Conservation (phyloP, 2,888 invertebrate genomes). For the Junonia oenone region DNA sequence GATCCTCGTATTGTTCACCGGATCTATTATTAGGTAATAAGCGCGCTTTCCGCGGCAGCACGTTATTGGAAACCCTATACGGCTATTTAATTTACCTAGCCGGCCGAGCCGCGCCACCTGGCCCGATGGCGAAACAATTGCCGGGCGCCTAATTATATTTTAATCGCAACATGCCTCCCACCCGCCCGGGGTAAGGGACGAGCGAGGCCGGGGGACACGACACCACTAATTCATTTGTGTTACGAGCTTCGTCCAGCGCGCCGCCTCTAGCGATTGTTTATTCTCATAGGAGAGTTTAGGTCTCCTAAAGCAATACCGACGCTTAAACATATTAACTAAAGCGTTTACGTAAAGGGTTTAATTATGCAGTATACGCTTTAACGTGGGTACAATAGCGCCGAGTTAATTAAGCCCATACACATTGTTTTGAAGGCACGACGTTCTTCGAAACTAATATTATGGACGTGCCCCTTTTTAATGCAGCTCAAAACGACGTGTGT, state of each 20-base stretch:
- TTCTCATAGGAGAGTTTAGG: slow-evolving; percentile 77
- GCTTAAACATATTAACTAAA: slow-evolving; percentile 74
- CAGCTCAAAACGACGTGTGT: slow-evolving; percentile 34
- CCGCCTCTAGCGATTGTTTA: slow-evolving; percentile 63
- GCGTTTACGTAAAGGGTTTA: slow-evolving; percentile 73
- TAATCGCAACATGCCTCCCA: slow-evolving; percentile 59
- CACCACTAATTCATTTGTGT: slow-evolving; percentile 73
- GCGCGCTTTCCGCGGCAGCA: slow-evolving; percentile 56
- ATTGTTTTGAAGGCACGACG: slow-evolving; percentile 63
- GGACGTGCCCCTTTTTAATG: slow-evolving; percentile 58
- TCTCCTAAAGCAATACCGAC: slow-evolving; percentile 72
- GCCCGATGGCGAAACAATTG: slow-evolving; percentile 76
- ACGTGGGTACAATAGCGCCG: slow-evolving; percentile 61
- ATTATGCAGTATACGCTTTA: slow-evolving; percentile 69
- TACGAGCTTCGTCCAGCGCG: slow-evolving; percentile 54
- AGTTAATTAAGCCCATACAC: slow-evolving; percentile 72
- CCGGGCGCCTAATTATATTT: slow-evolving; percentile 77
- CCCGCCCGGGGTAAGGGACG: slow-evolving; percentile 24
- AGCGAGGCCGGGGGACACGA: slow-evolving; percentile 36
- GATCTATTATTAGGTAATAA: slow-evolving; percentile 72
- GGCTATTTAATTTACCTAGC: slow-evolving; percentile 75
- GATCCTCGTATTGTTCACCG: slow-evolving; percentile 48
- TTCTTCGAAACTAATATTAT: slow-evolving; percentile 59
- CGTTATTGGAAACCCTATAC: slow-evolving; percentile 72
- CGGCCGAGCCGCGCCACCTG: slow-evolving; percentile 63